Evolutionary conservation across 1,140 invertebrate species (phyloP).

Genomic region (Coelopa frigida): DNA sequence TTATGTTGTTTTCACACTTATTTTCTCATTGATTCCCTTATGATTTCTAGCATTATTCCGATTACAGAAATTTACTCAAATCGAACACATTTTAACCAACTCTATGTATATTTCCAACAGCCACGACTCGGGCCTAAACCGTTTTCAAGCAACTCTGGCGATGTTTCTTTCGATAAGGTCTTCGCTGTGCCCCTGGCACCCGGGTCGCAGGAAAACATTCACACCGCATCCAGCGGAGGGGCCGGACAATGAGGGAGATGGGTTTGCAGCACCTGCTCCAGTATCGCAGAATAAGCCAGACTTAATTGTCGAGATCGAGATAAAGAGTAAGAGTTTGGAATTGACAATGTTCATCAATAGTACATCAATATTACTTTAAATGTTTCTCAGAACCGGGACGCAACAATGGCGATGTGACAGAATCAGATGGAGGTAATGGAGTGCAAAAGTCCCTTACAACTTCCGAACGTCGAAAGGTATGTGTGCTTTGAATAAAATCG

Average conservation of each 20-base stretch:
- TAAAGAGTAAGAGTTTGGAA: slow-evolving; percentile 27
- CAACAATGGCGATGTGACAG: slow-evolving; percentile 17
- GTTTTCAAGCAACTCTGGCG: slow-evolving; percentile 65
- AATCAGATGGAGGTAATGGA: slow-evolving; percentile 17
- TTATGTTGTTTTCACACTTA: too few relatives aligned
- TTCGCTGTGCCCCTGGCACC: slow-evolving; percentile 69
- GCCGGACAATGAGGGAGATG: slow-evolving; percentile 5
- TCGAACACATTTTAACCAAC: not conserved
- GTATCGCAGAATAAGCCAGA: slow-evolving; percentile 29
- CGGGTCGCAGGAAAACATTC: slow-evolving; percentile 47
- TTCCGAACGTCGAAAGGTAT: slow-evolving; percentile 59
- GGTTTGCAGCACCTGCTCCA: not conserved
- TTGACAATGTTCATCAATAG: not conserved
- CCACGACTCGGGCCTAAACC: slow-evolving; percentile 74
- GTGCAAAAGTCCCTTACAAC: slow-evolving; percentile 65
- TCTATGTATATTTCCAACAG: slow-evolving; percentile 43
- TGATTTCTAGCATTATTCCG: too few relatives aligned
- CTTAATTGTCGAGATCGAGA: slow-evolving; percentile 42
- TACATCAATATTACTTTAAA: not conserved
- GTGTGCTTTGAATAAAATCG: not conserved
- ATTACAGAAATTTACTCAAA: too few relatives aligned
- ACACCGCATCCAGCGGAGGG: slow-evolving; percentile 12
- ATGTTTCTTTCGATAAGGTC: slow-evolving; percentile 71
- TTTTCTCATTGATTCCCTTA: too few relatives aligned
- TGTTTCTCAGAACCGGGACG: slow-evolving; percentile 22